Percentiles rank a stretch among this genome's conserved stretches.
Conservation (phyloP, 1,140 invertebrate species). For the Drosophila rhopaloa region DNA sequence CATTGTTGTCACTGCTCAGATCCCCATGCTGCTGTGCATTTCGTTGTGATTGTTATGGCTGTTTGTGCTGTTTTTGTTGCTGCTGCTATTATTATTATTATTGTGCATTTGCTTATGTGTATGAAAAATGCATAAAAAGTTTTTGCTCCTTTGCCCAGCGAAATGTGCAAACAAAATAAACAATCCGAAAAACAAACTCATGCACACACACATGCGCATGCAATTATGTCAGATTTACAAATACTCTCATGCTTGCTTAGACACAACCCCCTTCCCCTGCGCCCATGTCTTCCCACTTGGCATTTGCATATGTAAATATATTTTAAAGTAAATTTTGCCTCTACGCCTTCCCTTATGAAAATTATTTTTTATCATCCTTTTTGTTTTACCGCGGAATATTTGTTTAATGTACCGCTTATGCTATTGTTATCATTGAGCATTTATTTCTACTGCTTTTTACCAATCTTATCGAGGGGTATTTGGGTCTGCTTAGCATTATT, state of each 20-base stretch:
- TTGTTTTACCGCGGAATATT: slow-evolving; percentile 23
- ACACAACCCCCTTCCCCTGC: slow-evolving; percentile 10
- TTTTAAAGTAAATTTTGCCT: slow-evolving; percentile 50
- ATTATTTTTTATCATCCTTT: slow-evolving; percentile 42
- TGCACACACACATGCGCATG: slow-evolving; percentile 25
- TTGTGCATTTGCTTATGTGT: slow-evolving; percentile 75
- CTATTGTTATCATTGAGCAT: slow-evolving; percentile 40
- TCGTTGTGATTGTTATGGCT: slow-evolving; percentile 64
- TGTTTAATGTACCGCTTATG: slow-evolving; percentile 48
- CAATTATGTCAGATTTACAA: slow-evolving; percentile 68
- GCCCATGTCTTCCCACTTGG: slow-evolving; percentile 9
- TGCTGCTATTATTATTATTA: slow-evolving; percentile 60
- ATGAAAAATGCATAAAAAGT: slow-evolving; percentile 74
- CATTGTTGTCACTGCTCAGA: slow-evolving; percentile 72
- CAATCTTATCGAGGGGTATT: slow-evolving; percentile 27
- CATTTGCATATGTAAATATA: slow-evolving; percentile 61
- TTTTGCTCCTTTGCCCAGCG: slow-evolving; percentile 58
- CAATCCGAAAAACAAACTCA: slow-evolving; percentile 47
- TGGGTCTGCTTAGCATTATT: background rate
- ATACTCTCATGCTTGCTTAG: slow-evolving; percentile 60
- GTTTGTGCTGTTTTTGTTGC: slow-evolving; percentile 50
- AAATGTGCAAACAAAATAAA: slow-evolving; percentile 71
- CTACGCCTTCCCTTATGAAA: slow-evolving; percentile 6
- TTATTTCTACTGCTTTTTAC: slow-evolving; percentile 32
- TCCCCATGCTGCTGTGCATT: slow-evolving; percentile 33